Evolutionary conservation across 2,113 vertebrate genomes (phyloP).

Genomic region (Maccullochella peelii): DNA sequence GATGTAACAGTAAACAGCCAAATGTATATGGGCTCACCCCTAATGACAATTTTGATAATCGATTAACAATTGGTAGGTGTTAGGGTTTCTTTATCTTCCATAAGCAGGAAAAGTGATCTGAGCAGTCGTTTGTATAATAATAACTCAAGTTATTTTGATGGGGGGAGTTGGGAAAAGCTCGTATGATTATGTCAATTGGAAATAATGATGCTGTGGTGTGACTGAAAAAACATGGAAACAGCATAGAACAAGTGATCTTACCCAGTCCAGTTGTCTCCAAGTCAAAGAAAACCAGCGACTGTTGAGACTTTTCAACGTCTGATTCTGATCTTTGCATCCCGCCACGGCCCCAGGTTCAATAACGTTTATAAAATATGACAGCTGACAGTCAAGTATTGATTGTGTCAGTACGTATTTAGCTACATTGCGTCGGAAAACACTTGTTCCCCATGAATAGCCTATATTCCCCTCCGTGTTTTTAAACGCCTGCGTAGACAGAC

Average conservation of each 20-base stretch:
- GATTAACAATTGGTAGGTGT: too few species aligned
- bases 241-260: constrained; percentile 11
- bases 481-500: neutral
- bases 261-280: constrained; percentile 83
- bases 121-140: too few species aligned
- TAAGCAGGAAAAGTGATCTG: too few species aligned
- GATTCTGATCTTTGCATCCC: constrained; percentile 32
- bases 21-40: too few species aligned
- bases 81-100: too few species aligned
- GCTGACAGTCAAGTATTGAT: neutral
- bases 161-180: too few species aligned
- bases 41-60: too few species aligned
- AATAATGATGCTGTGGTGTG: neutral
- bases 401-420: accelerated
- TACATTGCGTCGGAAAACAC: too few species aligned
- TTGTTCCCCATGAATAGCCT: neutral
- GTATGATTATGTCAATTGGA: too few species aligned
- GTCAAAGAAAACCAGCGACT: constrained; percentile 81
- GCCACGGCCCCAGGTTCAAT: neutral
- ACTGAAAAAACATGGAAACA: neutral
- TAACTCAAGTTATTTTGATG: too few species aligned
- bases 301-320: neutral
- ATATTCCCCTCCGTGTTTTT: constrained; percentile 2
- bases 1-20: too few species aligned
- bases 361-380: too few species aligned